Evolutionary conservation across 2,888 invertebrate species (phyloP).

Genomic region (Trichacis sp.): DNA sequence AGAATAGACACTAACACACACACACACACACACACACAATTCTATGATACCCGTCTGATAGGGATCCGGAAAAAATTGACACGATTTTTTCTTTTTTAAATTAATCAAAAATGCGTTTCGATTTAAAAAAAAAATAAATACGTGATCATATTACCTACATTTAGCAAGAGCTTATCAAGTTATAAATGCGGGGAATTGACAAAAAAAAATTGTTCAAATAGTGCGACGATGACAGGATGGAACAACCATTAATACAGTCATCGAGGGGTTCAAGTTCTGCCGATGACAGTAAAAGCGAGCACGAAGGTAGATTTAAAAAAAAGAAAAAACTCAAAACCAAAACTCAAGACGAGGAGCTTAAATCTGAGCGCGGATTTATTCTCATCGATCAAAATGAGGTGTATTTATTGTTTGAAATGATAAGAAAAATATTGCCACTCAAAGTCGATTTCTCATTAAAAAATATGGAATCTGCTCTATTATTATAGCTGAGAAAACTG

Average conservation of each 20-base stretch:
- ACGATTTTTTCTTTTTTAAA: too few relatives aligned
- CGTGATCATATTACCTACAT: too few relatives aligned
- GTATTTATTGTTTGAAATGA: background rate
- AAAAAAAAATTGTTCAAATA: constrained; percentile 8
- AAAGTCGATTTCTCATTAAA: background rate
- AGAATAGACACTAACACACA: too few relatives aligned
- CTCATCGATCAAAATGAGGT: constrained; percentile 32
- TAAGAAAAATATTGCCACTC: background rate
- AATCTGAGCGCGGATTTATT: constrained; percentile 27
- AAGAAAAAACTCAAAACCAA: constrained; percentile 25
- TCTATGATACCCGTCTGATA: too few relatives aligned
- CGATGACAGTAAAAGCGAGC: constrained; percentile 39
- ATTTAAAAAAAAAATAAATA: too few relatives aligned
- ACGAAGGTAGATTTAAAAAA: constrained; percentile 27
- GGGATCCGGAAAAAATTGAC: too few relatives aligned
- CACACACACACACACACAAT: too few relatives aligned
- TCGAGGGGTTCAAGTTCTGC: constrained; percentile 33
- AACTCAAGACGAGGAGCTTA: constrained; percentile 17
- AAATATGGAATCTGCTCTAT: background rate
- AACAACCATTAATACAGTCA: constrained; percentile 29
- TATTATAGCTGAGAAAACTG: constrained; percentile 16
- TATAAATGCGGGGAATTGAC: too few relatives aligned
- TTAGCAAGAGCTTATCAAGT: too few relatives aligned
- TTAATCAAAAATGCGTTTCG: too few relatives aligned
- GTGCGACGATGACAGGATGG: constrained; percentile 23